phyloP scores from a whole-genome alignment of 2,113 vertebrate species.

The Caranx melampygus region DNA sequence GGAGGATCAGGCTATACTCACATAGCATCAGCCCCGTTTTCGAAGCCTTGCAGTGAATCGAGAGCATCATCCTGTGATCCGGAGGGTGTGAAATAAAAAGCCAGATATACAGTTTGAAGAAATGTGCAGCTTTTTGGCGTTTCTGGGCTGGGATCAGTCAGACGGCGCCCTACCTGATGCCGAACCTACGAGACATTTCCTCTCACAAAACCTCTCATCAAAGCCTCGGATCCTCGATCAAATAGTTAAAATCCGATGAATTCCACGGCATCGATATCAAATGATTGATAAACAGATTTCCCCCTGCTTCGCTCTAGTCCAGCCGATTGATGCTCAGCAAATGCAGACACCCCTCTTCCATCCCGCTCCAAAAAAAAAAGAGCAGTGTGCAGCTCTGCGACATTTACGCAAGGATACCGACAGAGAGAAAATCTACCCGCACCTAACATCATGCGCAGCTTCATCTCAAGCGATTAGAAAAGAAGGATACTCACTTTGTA shows the following conservation, averaged over 20 bases:
- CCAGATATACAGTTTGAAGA: neutral
- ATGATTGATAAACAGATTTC: neutral
- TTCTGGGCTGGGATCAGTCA: constrained; percentile 18
- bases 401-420: constrained; percentile 80
- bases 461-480: constrained; percentile 8
- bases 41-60: constrained; percentile 36
- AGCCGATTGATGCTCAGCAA: constrained; percentile 33
- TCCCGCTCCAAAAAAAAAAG: constrained; percentile 39
- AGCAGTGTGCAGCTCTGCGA: constrained; percentile 85
- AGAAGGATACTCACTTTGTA: constrained; percentile 76
- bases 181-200: constrained; percentile 40
- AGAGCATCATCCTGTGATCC: constrained; percentile 42
- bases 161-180: constrained; percentile 58
- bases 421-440: constrained; percentile 30
- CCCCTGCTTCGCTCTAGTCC: neutral
- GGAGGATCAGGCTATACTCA: constrained; percentile 58
- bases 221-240: constrained; percentile 10
- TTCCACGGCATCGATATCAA: constrained; percentile 9
- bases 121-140: neutral
- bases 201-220: constrained; percentile 19
- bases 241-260: constrained; percentile 33
- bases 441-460: constrained; percentile 23
- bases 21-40: constrained; percentile 50
- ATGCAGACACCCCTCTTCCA: constrained; percentile 56
- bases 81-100: neutral